phyloP scores from a whole-genome alignment of 2,797 vertebrate species.

The Rhabdophis nuchalis region DNA sequence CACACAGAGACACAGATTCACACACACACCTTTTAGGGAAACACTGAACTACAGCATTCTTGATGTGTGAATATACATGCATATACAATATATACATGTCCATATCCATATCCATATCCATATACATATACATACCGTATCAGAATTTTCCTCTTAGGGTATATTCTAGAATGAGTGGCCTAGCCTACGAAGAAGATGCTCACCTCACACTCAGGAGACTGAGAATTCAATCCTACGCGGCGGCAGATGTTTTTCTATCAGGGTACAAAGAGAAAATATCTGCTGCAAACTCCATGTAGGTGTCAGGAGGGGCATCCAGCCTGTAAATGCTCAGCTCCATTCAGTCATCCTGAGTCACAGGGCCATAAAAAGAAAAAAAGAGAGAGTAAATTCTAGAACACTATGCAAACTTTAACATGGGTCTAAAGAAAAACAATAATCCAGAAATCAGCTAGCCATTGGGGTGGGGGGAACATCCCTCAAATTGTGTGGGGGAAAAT shows the following conservation, averaged over 20 bases:
- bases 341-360: background rate
- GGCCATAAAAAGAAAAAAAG: background rate
- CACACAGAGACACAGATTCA: background rate
- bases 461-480: background rate
- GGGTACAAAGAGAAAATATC: background rate
- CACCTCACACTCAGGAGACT: background rate
- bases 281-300: background rate
- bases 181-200: background rate
- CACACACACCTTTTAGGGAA: background rate
- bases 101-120: too few relatives aligned
- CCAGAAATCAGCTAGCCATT: background rate
- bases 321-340: background rate
- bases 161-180: background rate
- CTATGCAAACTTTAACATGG: background rate
- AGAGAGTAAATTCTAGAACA: background rate
- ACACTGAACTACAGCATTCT: background rate
- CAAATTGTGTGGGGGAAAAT: background rate
- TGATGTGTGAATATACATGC: background rate
- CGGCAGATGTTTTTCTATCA: background rate
- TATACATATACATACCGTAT: background rate
- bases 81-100: background rate
- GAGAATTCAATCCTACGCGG: background rate
- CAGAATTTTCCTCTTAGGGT: background rate
- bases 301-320: background rate
- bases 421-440: background rate